Percentiles rank a stretch among this genome's conserved stretches.
phyloP scores from a whole-genome alignment of 2,888 invertebrate species.

The Synanthedon vespiformis region DNA sequence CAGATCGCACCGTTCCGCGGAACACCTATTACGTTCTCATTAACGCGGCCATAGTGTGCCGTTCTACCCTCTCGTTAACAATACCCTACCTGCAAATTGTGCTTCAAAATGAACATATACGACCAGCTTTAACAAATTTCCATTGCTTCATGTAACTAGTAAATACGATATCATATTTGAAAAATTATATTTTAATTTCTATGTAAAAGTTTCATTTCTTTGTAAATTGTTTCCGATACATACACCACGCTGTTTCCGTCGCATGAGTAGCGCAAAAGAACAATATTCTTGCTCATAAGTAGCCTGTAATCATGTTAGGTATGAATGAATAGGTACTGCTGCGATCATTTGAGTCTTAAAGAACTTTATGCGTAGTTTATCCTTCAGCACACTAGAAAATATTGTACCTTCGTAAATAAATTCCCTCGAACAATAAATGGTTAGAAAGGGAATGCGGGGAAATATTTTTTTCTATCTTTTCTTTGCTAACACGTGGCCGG shows the following conservation, averaged over 20 bases:
- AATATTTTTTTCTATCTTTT: background rate
- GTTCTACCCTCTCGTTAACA: conserved; percentile 47
- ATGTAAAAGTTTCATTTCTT: too few relatives aligned
- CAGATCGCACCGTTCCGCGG: conserved; percentile 31
- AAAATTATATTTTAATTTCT: too few relatives aligned
- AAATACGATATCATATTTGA: background rate
- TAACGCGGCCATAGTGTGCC: conserved; percentile 38
- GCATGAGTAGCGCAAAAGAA: too few relatives aligned
- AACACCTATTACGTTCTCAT: conserved; percentile 56
- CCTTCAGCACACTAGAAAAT: too few relatives aligned
- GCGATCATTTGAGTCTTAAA: too few relatives aligned
- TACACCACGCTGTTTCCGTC: too few relatives aligned
- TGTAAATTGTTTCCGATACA: too few relatives aligned
- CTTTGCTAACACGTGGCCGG: conserved; percentile 2
- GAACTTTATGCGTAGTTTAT: too few relatives aligned
- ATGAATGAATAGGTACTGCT: too few relatives aligned
- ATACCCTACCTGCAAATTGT: conserved; percentile 34
- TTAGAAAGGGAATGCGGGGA: background rate
- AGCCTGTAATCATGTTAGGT: too few relatives aligned
- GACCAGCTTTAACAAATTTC: conserved; percentile 18
- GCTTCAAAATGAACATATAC: conserved; percentile 39
- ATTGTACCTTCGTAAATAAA: too few relatives aligned
- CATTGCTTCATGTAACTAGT: conserved; percentile 9
- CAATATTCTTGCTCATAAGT: too few relatives aligned
- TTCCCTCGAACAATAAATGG: background rate